phyloP scores from a whole-genome alignment of 2,113 vertebrate species.

The Tachycineta bicolor region DNA sequence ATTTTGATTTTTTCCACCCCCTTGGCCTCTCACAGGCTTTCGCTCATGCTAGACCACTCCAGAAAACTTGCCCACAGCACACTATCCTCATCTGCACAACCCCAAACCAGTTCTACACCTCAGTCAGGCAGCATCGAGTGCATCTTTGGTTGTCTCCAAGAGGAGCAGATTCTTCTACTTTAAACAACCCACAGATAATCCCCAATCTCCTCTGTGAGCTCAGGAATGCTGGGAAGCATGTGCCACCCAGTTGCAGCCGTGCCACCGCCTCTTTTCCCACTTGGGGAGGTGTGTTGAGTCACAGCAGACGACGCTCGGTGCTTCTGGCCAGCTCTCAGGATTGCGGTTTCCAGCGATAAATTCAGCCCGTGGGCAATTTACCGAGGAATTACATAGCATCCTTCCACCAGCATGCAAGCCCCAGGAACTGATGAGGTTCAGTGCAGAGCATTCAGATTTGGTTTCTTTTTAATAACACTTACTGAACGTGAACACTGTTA shows the following conservation, averaged over 20 bases:
- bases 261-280: background rate
- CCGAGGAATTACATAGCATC: background rate
- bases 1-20: no score
- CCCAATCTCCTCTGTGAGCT: background rate
- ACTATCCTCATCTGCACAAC: background rate
- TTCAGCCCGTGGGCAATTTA: constrained; percentile 22
- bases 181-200: background rate
- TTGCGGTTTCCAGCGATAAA: background rate
- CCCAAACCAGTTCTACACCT: background rate
- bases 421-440: constrained; percentile 50
- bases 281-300: background rate
- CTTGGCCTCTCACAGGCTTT: background rate
- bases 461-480: constrained; percentile 61
- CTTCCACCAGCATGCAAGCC: constrained; percentile 30
- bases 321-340: background rate
- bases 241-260: background rate
- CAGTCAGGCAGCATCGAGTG: fast-evolving
- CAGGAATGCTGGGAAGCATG: background rate
- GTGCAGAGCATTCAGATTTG: constrained; percentile 28
- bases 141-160: background rate
- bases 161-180: background rate
- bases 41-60: background rate
- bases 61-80: background rate
- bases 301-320: background rate
- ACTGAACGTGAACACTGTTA: constrained; percentile 30